These are phyloP conservation scores for Periophthalmodon schlosseri DNA, from an alignment of 2,113 vertebrate species.

Conservation along the genomic window DNA sequence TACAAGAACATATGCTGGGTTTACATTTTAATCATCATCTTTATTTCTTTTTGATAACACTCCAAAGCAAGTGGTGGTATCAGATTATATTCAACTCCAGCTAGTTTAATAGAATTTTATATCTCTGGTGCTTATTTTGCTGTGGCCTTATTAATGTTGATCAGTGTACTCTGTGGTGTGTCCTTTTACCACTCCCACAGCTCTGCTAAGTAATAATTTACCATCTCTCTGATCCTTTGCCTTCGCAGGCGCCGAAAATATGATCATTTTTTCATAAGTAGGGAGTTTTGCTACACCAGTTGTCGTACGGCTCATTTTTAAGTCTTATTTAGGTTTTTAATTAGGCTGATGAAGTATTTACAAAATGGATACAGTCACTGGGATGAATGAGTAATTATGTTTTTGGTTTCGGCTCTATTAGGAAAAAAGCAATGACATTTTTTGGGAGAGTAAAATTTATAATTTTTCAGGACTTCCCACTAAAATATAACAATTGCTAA, in stretches of 20 bases:
- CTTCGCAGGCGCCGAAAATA: conserved; percentile 28
- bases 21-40: background rate
- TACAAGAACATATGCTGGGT: background rate
- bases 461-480: background rate
- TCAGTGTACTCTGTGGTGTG: conserved; percentile 10
- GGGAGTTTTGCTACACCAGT: conserved; percentile 22
- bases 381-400: background rate
- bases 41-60: background rate
- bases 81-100: background rate
- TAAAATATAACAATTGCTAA: too few species aligned
- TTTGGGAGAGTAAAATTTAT: background rate
- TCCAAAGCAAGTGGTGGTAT: background rate
- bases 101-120: background rate
- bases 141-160: conserved; percentile 16
- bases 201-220: conserved; percentile 33
- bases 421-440: background rate
- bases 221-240: conserved; percentile 26
- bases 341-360: conserved; percentile 1
- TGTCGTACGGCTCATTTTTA: background rate
- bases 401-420: background rate
- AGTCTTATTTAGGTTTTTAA: conserved; percentile 33
- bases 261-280: conserved; percentile 28
- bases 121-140: conserved; percentile 15
- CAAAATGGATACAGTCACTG: background rate
- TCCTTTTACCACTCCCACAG: conserved; percentile 10